Percentiles rank a stretch among this genome's conserved stretches.
These are phyloP conservation scores for Microcebus murinus DNA, from an alignment of 2,113 vertebrate genomes.

Conservation along the genomic window DNA sequence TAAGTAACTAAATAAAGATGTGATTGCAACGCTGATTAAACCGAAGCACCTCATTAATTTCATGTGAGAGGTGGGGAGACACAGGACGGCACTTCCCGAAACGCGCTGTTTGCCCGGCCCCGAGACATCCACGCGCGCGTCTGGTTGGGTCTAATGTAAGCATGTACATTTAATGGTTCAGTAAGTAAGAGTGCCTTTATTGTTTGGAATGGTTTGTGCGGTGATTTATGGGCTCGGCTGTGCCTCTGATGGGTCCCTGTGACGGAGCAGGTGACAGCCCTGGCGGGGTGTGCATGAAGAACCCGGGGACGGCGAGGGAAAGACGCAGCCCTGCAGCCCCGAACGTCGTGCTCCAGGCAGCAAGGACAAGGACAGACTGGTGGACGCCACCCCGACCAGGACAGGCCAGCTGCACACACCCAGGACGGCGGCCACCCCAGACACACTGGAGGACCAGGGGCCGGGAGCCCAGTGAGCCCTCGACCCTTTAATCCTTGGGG, in stretches of 20 bases:
- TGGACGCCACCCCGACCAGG: accelerated
- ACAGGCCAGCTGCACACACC: background rate
- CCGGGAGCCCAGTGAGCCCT: background rate
- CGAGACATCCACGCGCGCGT: conserved; percentile 72
- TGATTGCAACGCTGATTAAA: conserved; percentile 83
- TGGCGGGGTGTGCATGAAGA: conserved; percentile 73
- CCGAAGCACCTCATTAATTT: conserved; percentile 87
- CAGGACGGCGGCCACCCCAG: background rate
- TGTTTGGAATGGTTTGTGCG: conserved; percentile 85
- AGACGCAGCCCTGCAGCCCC: background rate
- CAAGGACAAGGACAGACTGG: background rate
- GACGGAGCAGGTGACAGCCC: conserved; percentile 78
- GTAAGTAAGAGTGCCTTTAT: conserved; percentile 87
- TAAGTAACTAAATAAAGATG: conserved; percentile 84
- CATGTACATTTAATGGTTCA: conserved; percentile 87
- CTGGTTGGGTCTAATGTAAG: conserved; percentile 87
- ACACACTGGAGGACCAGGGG: accelerated
- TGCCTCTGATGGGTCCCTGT: conserved; percentile 76
- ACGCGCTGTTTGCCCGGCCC: conserved; percentile 83
- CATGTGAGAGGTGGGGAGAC: conserved; percentile 84
- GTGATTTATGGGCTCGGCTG: conserved; percentile 84
- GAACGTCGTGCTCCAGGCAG: background rate
- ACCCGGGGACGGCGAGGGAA: background rate
- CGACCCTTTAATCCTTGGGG: background rate
- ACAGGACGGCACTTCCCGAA: conserved; percentile 76